Evolutionary conservation across 2,797 vertebrate genomes (phyloP), one percentile per base, ranked within the genome.

Genomic region (Lutjanus argentimaculatus): DNA sequence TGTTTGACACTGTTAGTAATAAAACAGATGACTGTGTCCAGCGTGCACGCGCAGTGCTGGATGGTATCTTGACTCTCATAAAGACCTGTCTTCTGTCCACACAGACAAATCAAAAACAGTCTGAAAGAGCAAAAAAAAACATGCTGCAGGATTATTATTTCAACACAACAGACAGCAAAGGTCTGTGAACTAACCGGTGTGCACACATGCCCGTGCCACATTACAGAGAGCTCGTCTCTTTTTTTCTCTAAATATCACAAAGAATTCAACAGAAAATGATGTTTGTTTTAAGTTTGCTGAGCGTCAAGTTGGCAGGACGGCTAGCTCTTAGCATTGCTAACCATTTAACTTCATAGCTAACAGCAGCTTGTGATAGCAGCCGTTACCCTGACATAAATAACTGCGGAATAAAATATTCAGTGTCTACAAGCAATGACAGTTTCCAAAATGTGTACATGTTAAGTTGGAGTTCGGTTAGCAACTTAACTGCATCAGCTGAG

Each of bases 251-350:
- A 30, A 63, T 21, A 14, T 11, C 12, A n/a, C 1, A 5, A 7
- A 6, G 22, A 49, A 7, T 52, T 52, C 3, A 19, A 0, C 0
- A 4, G 1, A 7, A 53, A 58, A 22, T 0, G 0, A 4, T 48
- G 49, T 68, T 66, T 80, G 75, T 71, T 82, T 79, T 65, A 49
- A 61, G 46, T 75, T 59, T 85, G 56, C 7, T 53, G 30, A 14
- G 77, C 42, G 21, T 61, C 21, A 75, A 82, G 36, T 76, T 83
- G 61, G 13, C 57, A 67, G 25, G 8, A 8, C 72, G 67, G 88
- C 63, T 92, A 90, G 85, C 86, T 62, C 2, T 53, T 90, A 90
- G 88, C 90, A 46, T 67, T 36, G 88, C 84, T 89, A 80, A 74
- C 42, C 11, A 72, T 70, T 67, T 8, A 72, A 91, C 73, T 84